Evolutionary conservation across 2,797 vertebrate genomes (phyloP).

Genomic region (Platyrinchus mystaceus): DNA sequence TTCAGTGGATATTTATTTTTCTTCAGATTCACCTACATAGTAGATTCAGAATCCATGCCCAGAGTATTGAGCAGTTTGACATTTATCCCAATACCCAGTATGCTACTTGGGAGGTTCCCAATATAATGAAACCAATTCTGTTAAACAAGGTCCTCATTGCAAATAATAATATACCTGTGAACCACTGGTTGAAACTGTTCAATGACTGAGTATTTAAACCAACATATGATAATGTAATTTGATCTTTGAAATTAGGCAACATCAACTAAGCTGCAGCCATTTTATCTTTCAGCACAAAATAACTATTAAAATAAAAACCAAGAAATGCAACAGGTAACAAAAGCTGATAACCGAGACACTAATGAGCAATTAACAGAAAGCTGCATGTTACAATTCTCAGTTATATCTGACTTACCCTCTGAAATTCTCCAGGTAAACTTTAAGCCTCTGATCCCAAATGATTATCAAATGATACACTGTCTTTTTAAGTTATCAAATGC

Average conservation of each 20-base stretch:
- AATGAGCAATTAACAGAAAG: not conserved
- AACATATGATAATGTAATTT: not conserved
- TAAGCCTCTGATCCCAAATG: fast-evolving
- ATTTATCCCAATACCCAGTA: not conserved
- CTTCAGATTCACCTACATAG: not conserved
- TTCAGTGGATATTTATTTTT: not conserved
- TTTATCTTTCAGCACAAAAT: not conserved
- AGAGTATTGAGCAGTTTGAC: not conserved
- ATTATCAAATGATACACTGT: not conserved
- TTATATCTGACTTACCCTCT: not conserved
- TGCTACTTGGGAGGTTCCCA: not conserved
- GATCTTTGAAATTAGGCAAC: not conserved
- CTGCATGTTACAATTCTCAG: not conserved
- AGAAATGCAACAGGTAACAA: not conserved
- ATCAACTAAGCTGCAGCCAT: not conserved
- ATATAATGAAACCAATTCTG: not conserved
- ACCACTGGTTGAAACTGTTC: not conserved
- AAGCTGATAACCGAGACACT: not conserved
- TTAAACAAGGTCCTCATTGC: not conserved
- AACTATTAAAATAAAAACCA: not conserved
- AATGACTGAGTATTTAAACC: not conserved
- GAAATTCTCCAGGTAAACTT: not conserved
- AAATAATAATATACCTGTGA: not conserved
- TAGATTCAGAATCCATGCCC: not conserved
- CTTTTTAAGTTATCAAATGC: not conserved